Evolutionary conservation across 2,113 vertebrate genomes (phyloP), one percentile per base, ranked within the genome.

Genomic region (Montifringilla adamsi): DNA sequence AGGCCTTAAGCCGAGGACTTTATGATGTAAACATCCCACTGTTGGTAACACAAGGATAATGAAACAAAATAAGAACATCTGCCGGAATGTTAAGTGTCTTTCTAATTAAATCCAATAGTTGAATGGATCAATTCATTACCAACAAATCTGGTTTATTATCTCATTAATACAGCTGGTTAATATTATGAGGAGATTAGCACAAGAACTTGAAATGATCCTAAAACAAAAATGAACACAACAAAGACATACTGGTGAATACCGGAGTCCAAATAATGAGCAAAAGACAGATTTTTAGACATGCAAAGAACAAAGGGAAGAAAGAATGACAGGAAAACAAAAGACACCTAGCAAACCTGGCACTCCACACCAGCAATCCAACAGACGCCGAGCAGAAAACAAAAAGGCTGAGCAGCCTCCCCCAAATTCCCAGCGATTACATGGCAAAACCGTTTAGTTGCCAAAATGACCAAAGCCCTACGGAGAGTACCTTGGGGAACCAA

Each of bases 101-200:
- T 96, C 96, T 97, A 97, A 97, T 97, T 97, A 97, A 98, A 97
- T 93, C 63, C 72, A 96, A 96, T 92, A 95, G 97, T 80, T 97
- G 95, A 97, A 97, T 96, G 87, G 97, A 96, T 97, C 92, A 96
- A 96, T 96, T 97, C 47, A 97, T 97, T 97, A 97, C 82, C 84
- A 96, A 84, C 82, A 96, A 93, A 91, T 84, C 91, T 96, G 83
- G 77, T 89, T 97, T 97, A 96, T 95, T 97, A 96, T 96, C 94
- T 96, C 89, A 97, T 97, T 96, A 97, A 98, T 96, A 96, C 90
- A 97, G 94, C 93, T 90, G 68, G 90, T 89, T 97, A 97, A 96
- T 96, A 97, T 75, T 86, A 95, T 46, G 46, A 93, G 72, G 15
- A 84, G 72, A 97, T 96, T 91, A 95, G 84, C 33, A 90, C 62